Evolutionary conservation across 1,140 invertebrate species (phyloP).

Genomic region (Drosophila carrolli): DNA sequence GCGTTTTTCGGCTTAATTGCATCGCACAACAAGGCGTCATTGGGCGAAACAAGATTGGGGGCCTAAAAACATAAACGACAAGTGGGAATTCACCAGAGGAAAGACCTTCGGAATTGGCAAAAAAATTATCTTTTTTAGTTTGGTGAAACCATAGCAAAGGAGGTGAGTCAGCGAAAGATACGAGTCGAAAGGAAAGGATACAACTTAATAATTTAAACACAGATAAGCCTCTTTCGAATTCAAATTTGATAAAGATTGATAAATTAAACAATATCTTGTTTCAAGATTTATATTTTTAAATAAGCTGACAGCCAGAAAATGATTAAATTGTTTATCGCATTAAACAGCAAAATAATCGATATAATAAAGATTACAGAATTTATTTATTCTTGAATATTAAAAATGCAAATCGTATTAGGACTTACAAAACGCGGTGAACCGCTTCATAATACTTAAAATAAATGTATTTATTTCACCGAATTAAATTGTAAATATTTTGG

Average conservation of each 20-base stretch:
- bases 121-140: conserved; percentile 9
- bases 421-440: conserved; percentile 20
- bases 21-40: conserved; percentile 40
- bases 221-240: not conserved
- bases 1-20: conserved; percentile 66
- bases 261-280: no score
- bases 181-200: not conserved
- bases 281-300: no score
- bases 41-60: conserved; percentile 12
- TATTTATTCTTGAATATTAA: conserved; percentile 19
- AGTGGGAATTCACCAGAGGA: conserved; percentile 20
- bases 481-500: not conserved
- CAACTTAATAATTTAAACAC: not conserved
- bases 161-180: conserved; percentile 10
- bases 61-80: conserved; percentile 4
- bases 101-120: conserved; percentile 5
- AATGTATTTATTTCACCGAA: conserved; percentile 45
- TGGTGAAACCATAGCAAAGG: not conserved
- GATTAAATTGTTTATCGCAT: no score
- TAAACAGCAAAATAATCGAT: not conserved
- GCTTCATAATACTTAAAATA: conserved; percentile 3
- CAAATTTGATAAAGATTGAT: no score
- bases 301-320: no score
- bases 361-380: not conserved
- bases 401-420: conserved; percentile 22